Conservation (phyloP, 2,797 vertebrate genomes). For the Zenarchopterus dispar region DNA sequence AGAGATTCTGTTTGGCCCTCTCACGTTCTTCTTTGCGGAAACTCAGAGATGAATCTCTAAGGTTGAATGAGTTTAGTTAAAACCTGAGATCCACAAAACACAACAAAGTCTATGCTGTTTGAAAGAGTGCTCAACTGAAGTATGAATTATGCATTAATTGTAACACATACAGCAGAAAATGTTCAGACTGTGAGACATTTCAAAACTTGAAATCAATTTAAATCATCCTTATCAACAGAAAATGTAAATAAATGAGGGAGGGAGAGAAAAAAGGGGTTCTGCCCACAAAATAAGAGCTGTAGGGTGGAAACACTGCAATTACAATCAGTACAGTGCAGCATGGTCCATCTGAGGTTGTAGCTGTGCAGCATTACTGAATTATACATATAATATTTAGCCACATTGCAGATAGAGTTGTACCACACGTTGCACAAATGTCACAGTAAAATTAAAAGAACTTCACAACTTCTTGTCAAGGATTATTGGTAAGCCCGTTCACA, state of each 20-base stretch:
- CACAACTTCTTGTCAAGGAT: constrained; percentile 66
- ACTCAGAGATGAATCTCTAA: constrained; percentile 22
- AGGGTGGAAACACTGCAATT: constrained; percentile 7
- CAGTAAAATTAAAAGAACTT: constrained; percentile 63
- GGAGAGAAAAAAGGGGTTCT: constrained; percentile 4
- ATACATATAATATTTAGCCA: constrained; percentile 33
- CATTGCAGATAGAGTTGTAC: constrained; percentile 14
- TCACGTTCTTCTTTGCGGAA: too few relatives aligned
- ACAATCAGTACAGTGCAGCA: constrained; percentile 25
- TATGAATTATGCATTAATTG: constrained; percentile 38
- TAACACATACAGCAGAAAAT: background rate
- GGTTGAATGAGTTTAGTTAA: constrained; percentile 6
- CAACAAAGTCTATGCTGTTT: background rate
- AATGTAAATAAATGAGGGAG: constrained; percentile 3
- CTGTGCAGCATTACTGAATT: constrained; percentile 7
- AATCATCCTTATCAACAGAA: constrained; percentile 13
- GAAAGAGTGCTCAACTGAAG: background rate
- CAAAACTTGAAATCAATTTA: constrained; percentile 11
- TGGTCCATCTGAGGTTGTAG: background rate
- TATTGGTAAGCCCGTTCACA: constrained; percentile 77
- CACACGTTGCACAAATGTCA: constrained; percentile 74
- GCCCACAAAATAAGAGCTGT: constrained; percentile 11
- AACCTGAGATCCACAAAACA: constrained; percentile 12
- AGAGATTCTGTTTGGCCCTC: constrained; percentile 10
- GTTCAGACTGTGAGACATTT: too few relatives aligned